Base-by-base conservation (phyloP, 2,113 vertebrate genomes). In the Capricornis sumatraensis region DNA sequence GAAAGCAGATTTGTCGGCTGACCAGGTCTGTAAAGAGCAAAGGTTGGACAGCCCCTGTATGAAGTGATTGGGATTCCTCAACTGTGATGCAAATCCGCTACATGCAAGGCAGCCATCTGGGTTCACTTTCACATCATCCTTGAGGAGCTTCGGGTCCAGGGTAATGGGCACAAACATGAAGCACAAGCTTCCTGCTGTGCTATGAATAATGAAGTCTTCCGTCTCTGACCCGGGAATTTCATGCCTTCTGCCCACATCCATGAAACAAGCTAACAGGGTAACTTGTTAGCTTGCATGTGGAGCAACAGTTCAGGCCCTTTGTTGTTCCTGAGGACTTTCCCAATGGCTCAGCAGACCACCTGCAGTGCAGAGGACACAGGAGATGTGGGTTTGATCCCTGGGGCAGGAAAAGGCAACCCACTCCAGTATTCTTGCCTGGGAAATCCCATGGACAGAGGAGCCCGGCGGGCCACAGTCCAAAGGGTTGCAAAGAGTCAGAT, bases 401-500 rank as follows among this genome's bases (percentile, higher is more conserved):
- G 67, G 67, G 11, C 67, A 74, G n/a, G n/a, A 74, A 74, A 74
- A 40, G 67, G n/a, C n/a, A 74, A 40, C 36, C 67, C n/a, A 23
- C n/a, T 23, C 10, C n/a, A 12, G 67, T 23, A 23, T 23, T 40
- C 67, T 74, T 40, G 67, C 67, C 67, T 40, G 67, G n/a, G 5
- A 71, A 71, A 71, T 71, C n/a, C n/a, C 67, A 23, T 3, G 67
- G 67, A 40, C 67, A 71, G 67, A 40, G 67, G n/a, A 71, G 67
- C 5, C 67, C 0, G 0, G n/a, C 5, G 0, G n/a, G n/a, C n/a
- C 23, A 40, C 10, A 71, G 19, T 40, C 67, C 67, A 71, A 40
- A 71, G 19, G n/a, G n/a, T 13, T 23, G 67, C 67, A 71, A 23
- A 23, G n/a, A 6, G 67, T 40, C n/a, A 40, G 67, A 71, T 36